Conservation (phyloP, 2,888 invertebrate species). For the Hydrotaea cyrtoneurina region DNA sequence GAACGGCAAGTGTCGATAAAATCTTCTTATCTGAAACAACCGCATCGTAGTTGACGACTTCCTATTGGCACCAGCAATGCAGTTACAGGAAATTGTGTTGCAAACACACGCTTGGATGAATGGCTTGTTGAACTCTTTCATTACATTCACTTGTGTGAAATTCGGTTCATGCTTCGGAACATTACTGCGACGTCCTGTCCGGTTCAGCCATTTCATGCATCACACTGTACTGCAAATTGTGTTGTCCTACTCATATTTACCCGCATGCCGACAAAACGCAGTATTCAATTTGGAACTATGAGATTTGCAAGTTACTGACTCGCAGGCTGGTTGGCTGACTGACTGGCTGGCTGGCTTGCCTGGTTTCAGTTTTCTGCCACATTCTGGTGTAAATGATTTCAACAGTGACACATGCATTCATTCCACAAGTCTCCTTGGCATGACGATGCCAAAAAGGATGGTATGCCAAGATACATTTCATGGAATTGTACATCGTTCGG, state of each 20-base stretch:
- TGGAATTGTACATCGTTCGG: conserved; percentile 24
- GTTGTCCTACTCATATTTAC: neutral
- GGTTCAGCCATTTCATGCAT: no score
- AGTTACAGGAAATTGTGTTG: no score
- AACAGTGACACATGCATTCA: neutral
- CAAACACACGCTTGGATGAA: no score
- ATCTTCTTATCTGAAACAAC: no score
- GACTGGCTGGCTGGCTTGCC: neutral
- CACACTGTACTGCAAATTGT: neutral
- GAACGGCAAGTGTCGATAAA: no score
- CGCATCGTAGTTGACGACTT: no score
- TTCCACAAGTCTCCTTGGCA: conserved; percentile 23
- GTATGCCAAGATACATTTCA: conserved; percentile 58
- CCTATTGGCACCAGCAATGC: no score
- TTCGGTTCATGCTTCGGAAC: no score
- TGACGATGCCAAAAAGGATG: conserved; percentile 60
- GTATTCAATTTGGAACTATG: conserved; percentile 36
- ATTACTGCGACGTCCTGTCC: no score
- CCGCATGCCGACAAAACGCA: conserved; percentile 46
- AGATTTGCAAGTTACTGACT: conserved; percentile 28
- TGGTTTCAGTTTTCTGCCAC: conserved; percentile 13
- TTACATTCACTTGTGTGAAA: no score
- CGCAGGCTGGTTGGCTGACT: neutral
- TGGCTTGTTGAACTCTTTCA: no score
- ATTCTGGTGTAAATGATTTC: conserved; percentile 12